A percentile compares a stretch with the other conserved stretches of the same genome.
Evolutionary conservation across 2,113 vertebrate genomes (phyloP).

Genomic region (Canis aureus): DNA sequence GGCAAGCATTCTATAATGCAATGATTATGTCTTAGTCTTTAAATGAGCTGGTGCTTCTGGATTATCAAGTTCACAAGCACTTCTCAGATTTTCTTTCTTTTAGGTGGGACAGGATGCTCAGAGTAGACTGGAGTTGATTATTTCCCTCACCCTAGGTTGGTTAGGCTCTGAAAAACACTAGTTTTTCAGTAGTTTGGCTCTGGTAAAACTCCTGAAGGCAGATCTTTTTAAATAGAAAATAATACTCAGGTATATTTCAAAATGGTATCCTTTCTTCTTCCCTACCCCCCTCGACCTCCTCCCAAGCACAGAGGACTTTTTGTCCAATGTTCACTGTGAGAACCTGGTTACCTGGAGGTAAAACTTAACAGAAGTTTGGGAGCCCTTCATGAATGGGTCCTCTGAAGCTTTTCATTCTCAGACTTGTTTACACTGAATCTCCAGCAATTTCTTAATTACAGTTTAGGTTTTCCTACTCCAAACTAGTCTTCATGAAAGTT

Average conservation of each 20-base stretch:
- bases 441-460: neutral
- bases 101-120: neutral
- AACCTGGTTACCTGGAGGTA: neutral
- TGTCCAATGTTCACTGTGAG: neutral
- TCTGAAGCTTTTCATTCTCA: neutral
- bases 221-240: neutral
- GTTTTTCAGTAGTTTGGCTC: neutral
- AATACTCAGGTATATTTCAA: neutral
- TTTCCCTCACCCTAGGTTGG: neutral
- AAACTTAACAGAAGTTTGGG: neutral
- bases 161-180: neutral
- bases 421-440: neutral
- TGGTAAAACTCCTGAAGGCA: neutral
- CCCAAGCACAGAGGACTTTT: neutral
- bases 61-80: neutral
- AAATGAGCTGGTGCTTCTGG: neutral
- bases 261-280: neutral
- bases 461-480: neutral
- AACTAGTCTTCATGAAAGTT: neutral
- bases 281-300: neutral
- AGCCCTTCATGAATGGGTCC: neutral
- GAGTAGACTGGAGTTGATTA: neutral
- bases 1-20: neutral
- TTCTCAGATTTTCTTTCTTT: neutral
- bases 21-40: neutral